Percentiles rank a stretch among this genome's conserved stretches.
Conservation (phyloP, 2,888 invertebrate genomes). For the Nymphalis c-album region DNA sequence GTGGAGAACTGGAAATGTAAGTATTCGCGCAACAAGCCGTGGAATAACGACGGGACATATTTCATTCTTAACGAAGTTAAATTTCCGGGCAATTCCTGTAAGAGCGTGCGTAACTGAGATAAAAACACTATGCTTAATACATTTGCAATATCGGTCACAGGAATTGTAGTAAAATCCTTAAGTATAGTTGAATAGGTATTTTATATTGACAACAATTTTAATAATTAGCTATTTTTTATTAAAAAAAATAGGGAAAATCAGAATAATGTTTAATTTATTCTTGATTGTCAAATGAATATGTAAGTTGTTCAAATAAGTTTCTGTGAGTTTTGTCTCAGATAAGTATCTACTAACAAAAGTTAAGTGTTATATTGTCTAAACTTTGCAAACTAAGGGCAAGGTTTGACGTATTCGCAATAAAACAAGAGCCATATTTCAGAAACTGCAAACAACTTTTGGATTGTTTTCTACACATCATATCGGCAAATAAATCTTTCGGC, state of each 20-base stretch:
- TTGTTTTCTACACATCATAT: constrained; percentile 80
- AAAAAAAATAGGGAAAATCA: too few species aligned
- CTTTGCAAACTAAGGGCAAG: constrained; percentile 29
- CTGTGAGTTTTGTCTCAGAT: background rate
- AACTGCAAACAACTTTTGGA: constrained; percentile 73
- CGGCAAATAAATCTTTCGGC: constrained; percentile 77
- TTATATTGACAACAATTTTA: too few species aligned
- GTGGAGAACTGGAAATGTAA: constrained; percentile 76
- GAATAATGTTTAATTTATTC: background rate
- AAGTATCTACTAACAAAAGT: constrained; percentile 13
- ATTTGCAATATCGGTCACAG: background rate
- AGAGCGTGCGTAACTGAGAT: constrained; percentile 78
- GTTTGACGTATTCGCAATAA: constrained; percentile 73
- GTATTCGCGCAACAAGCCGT: constrained; percentile 79
- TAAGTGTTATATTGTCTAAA: constrained; percentile 41
- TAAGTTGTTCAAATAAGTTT: background rate
- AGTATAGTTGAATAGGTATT: too few species aligned
- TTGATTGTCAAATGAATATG: background rate
- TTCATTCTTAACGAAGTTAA: constrained; percentile 81
- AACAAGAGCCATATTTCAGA: constrained; percentile 77
- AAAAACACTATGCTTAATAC: constrained; percentile 58
- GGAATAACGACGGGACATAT: constrained; percentile 79
- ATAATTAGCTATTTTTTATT: too few species aligned
- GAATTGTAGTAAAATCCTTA: background rate
- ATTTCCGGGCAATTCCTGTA: constrained; percentile 77